Evolutionary conservation across 2,888 invertebrate genomes (phyloP).

Genomic region (Hipparchia sbordonii): DNA sequence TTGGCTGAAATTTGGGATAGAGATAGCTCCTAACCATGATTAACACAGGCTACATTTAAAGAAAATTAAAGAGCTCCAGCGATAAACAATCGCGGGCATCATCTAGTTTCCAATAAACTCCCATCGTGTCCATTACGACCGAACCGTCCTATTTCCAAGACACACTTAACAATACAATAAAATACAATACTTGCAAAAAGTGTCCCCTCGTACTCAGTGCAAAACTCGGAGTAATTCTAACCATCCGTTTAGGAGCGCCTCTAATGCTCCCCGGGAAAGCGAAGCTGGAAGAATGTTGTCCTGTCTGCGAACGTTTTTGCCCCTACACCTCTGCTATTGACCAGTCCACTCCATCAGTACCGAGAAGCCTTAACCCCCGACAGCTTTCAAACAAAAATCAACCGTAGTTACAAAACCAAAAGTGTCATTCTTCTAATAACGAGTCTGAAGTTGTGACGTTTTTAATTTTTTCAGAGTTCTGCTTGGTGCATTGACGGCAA

Average conservation of each 20-base stretch:
- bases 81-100: background rate
- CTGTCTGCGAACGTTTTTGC: constrained; percentile 74
- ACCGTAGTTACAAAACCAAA: background rate
- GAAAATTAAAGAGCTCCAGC: no score
- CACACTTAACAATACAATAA: constrained; percentile 28
- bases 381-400: background rate
- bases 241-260: constrained; percentile 56
- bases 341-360: constrained; percentile 44
- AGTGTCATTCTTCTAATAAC: constrained; percentile 5
- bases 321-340: constrained; percentile 66
- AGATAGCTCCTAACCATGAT: no score
- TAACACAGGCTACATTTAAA: no score
- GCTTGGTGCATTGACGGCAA: constrained; percentile 50
- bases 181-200: constrained; percentile 36
- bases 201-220: constrained; percentile 43
- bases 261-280: constrained; percentile 58
- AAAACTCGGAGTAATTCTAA: constrained; percentile 52
- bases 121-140: background rate
- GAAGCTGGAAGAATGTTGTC: constrained; percentile 67
- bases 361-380: constrained; percentile 37
- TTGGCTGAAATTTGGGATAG: no score
- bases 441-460: background rate
- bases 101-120: background rate
- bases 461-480: constrained; percentile 7
- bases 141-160: constrained; percentile 19